These are phyloP conservation scores for Odontamblyopus rebecca DNA, from an alignment of 2,797 vertebrate genomes.

Conservation along the genomic window DNA sequence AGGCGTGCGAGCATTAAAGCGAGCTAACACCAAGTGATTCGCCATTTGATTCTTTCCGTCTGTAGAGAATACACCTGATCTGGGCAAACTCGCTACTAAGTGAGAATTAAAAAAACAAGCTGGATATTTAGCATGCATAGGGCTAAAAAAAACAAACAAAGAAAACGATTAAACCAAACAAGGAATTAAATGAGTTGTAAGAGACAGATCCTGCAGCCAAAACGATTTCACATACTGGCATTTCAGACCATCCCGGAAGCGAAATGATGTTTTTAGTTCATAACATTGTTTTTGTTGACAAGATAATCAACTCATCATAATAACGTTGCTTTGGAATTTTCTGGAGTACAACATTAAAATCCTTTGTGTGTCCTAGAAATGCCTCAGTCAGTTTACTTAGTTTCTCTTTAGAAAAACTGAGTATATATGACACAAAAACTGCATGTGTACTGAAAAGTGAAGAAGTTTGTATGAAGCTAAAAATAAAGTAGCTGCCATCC, in stretches of 20 bases:
- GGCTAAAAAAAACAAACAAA: too few relatives aligned
- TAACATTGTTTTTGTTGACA: background rate
- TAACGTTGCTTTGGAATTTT: background rate
- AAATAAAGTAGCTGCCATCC: background rate
- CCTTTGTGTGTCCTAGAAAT: too few relatives aligned
- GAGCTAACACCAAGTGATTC: background rate
- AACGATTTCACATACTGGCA: background rate
- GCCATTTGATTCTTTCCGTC: conserved; percentile 14
- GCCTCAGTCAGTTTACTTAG: too few relatives aligned
- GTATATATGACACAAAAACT: background rate
- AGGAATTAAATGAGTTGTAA: background rate
- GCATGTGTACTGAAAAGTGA: background rate
- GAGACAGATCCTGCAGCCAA: background rate
- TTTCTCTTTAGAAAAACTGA: background rate
- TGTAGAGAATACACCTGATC: conserved; percentile 31
- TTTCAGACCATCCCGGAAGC: background rate
- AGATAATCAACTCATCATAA: background rate
- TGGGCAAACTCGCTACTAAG: background rate
- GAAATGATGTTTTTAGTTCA: background rate
- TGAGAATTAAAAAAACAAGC: conserved; percentile 6
- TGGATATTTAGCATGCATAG: conserved; percentile 1
- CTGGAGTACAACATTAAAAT: too few relatives aligned
- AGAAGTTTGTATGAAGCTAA: background rate
- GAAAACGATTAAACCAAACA: background rate
- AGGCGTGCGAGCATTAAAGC: conserved; percentile 4